Conservation (phyloP, 2,797 vertebrate genomes). For the Nasua narica region DNA sequence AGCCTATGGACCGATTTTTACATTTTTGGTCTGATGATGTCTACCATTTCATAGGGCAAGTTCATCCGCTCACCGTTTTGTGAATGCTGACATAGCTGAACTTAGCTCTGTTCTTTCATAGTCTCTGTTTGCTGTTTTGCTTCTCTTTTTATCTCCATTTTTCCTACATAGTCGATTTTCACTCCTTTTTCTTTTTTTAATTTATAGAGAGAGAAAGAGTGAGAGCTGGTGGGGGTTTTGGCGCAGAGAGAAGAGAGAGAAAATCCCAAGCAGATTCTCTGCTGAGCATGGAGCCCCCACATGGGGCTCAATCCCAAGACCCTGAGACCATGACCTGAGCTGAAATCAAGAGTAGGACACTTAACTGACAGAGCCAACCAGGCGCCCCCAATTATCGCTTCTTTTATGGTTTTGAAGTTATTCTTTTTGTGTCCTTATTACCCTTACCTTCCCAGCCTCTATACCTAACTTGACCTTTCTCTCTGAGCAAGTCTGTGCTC, state of each 20-base stretch:
- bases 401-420: neutral
- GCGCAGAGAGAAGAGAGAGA: neutral
- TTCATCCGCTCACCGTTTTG: neutral
- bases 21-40: neutral
- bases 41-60: neutral
- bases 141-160: neutral
- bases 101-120: neutral
- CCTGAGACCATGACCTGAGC: neutral
- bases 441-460: neutral
- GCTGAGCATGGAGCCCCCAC: neutral
- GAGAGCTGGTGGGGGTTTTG: neutral
- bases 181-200: neutral
- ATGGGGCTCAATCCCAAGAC: neutral
- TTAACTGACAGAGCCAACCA: neutral
- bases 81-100: neutral
- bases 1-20: neutral
- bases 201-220: neutral
- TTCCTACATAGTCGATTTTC: neutral
- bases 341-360: neutral
- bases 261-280: too few species aligned
- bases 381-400: neutral
- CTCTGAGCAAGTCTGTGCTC: neutral
- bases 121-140: neutral
- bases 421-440: neutral
- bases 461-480: neutral